These are phyloP conservation scores for Rhingia rostrata DNA, from an alignment of 2,888 invertebrate genomes.

Conservation along the genomic window DNA sequence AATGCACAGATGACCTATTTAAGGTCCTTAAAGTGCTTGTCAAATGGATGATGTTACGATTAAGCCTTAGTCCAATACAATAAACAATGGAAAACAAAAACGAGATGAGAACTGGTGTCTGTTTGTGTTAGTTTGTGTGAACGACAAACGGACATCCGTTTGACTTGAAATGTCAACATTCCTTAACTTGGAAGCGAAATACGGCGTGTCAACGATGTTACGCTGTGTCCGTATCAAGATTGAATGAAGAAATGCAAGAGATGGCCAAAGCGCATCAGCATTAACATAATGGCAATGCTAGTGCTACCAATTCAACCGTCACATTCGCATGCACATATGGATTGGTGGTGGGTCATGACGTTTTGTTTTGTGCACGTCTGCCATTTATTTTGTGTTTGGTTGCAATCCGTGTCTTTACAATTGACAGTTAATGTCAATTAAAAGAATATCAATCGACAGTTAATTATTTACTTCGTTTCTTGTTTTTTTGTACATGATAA, in stretches of 20 bases:
- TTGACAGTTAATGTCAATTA: constrained; percentile 74
- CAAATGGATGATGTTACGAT: constrained; percentile 1
- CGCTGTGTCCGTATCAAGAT: constrained; percentile 62
- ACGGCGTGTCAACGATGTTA: constrained; percentile 46
- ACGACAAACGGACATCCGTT: constrained; percentile 52
- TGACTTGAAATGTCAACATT: constrained; percentile 69
- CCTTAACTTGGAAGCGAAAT: constrained; percentile 40
- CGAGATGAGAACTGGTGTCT: constrained; percentile 14
- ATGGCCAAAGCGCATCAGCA: constrained; percentile 56
- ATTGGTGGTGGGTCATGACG: constrained; percentile 32
- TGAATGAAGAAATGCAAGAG: constrained; percentile 28
- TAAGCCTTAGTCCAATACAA: constrained; percentile 12
- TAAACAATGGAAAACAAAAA: constrained; percentile 27
- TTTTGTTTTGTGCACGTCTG: constrained; percentile 38
- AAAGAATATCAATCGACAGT: constrained; percentile 69
- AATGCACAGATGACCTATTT: constrained; percentile 41
- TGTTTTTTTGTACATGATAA: constrained; percentile 16
- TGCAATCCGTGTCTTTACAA: constrained; percentile 45
- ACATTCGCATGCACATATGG: constrained; percentile 35
- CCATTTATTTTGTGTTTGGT: constrained; percentile 29
- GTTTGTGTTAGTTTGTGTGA: neutral
- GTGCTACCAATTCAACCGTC: constrained; percentile 44
- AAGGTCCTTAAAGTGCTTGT: constrained; percentile 19
- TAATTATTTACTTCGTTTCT: constrained; percentile 59
- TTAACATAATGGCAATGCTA: constrained; percentile 40